These are phyloP conservation scores for Elysia crispata DNA, from an alignment of 2,888 invertebrate genomes.

Conservation along the genomic window DNA sequence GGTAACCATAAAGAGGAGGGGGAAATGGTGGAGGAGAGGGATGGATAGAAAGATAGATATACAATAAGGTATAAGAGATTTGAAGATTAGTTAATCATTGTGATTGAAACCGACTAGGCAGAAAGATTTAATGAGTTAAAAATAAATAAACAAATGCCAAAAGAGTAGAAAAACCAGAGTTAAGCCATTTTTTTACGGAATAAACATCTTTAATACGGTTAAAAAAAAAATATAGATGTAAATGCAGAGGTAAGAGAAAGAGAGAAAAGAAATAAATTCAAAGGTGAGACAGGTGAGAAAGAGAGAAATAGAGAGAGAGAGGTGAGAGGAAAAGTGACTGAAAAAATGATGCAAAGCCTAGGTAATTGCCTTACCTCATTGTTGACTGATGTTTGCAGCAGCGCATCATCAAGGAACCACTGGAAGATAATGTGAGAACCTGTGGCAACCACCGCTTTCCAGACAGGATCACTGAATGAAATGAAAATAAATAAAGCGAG, in stretches of 20 bases:
- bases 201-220: no score
- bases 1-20: no score
- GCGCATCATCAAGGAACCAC: constrained; percentile 44
- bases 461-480: constrained; percentile 49
- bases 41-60: no score
- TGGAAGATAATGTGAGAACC: constrained; percentile 50
- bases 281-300: not conserved
- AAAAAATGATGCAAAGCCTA: not conserved
- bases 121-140: no score
- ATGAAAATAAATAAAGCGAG: not conserved
- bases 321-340: not conserved
- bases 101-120: no score
- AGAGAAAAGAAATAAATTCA: not conserved
- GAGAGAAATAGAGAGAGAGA: not conserved
- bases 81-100: no score
- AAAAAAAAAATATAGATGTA: no score
- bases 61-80: no score
- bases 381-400: constrained; percentile 27
- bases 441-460: constrained; percentile 45
- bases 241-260: not conserved
- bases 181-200: no score
- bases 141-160: no score
- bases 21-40: no score
- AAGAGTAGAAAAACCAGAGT: no score
- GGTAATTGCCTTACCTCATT: constrained; percentile 25